Evolutionary conservation across 2,113 vertebrate species (phyloP), one percentile per base, ranked within the genome.

Genomic region (Pelvicachromis taeniatus): DNA sequence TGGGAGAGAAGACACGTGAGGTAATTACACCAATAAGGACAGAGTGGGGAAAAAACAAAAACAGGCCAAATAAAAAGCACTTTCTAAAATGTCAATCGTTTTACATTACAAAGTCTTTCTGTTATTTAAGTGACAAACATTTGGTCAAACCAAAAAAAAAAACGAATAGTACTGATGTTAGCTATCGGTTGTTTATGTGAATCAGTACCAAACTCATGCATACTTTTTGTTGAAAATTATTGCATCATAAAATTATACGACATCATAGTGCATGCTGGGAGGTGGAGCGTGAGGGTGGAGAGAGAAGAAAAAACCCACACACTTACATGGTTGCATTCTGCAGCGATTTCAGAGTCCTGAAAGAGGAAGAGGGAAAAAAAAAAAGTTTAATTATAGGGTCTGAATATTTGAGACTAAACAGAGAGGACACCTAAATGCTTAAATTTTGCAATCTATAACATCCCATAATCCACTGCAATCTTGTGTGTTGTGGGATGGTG

Each of bases 281-380:
- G 53, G 5, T 11, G 33, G 48, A 7, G 68, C 23, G 63, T 79
- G 1, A 5, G 4, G 38, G 77, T 9, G 5, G 7, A 29, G 42
- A 68, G 8, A 70, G 3, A 10, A 9, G 5, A 3, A 42, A 0
- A 7, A 0, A 0, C 6, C 1, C 78, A 77, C 80, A 79, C 89
- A 99, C 98, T 99, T 96, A 99, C 98, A 19, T 99, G 98, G 94
- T 98, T 99, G 94, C 99, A 99, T 82, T 97, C 97, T 17, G 97
- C 91, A 54, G 97, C 97, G 40, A 99, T 98, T 94, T 99, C 98
- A 4, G 97, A 97, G 83, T 99, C 98, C 95, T 98, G 95, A 95
- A 97, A 95, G 56, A 89, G 85, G 17, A 82, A 75, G 29, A 54
- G 10, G n/a, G n/a, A n/a, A 87, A 82, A 91, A 50, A 87, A 86